Percentiles rank a stretch among this genome's conserved stretches.
Conservation (phyloP, 2,113 vertebrate genomes). For the Australoheros scitulus region DNA sequence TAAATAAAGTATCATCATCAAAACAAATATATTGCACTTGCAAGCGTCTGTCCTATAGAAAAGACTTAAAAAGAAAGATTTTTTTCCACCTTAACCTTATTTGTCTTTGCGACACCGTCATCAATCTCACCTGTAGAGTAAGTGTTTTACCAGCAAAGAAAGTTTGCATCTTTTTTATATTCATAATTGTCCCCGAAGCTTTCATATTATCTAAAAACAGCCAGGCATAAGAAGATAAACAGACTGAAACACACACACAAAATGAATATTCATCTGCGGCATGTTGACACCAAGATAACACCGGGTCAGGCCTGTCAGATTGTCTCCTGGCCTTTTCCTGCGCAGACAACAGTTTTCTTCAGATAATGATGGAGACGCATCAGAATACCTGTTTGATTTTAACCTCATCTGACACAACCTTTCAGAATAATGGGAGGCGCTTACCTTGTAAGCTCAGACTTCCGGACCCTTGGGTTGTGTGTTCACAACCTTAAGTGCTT, state of each 20-base stretch:
- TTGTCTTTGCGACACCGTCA: neutral
- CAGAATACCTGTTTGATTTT: constrained; percentile 54
- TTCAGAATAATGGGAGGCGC: constrained; percentile 50
- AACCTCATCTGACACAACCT: constrained; percentile 63
- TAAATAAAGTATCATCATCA: too few species aligned
- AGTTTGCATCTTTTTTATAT: constrained; percentile 1
- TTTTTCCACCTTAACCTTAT: neutral
- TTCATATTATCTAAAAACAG: constrained; percentile 44
- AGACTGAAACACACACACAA: constrained; percentile 9
- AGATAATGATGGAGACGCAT: constrained; percentile 47
- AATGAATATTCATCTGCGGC: constrained; percentile 73
- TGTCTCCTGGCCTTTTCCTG: constrained; percentile 57
- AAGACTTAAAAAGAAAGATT: neutral
- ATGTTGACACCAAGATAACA: constrained; percentile 59
- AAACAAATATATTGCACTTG: neutral
- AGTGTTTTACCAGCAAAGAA: neutral
- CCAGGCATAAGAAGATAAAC: constrained; percentile 22
- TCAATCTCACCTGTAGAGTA: neutral
- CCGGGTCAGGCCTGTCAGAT: constrained; percentile 61
- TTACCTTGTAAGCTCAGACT: constrained; percentile 33
- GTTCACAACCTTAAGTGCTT: constrained; percentile 51
- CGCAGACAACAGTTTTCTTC: constrained; percentile 20
- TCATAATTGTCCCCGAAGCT: constrained; percentile 22
- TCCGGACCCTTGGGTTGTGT: neutral
- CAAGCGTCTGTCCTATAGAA: neutral